These are phyloP conservation scores for Pediacus dermestoides DNA, from an alignment of 2,888 invertebrate species.

Conservation along the genomic window DNA sequence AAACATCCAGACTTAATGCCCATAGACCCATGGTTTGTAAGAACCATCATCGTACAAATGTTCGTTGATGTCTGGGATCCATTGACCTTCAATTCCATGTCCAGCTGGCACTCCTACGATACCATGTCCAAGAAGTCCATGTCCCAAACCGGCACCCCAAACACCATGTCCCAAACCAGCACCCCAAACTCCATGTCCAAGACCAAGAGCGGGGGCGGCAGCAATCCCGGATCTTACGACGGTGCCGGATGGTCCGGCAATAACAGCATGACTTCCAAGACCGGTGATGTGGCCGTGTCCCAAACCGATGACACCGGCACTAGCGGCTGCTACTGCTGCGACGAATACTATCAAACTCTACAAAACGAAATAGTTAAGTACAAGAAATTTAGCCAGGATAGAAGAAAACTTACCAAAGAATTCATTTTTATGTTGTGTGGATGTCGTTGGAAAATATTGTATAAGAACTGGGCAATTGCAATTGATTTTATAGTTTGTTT, in stretches of 20 bases:
- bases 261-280: slow-evolving; percentile 11
- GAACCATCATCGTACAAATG: slow-evolving; percentile 39
- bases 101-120: slow-evolving; percentile 3
- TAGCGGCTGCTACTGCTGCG: slow-evolving; percentile 15
- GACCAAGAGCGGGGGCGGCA: slow-evolving; percentile 6
- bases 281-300: slow-evolving; percentile 10
- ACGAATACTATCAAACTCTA: slow-evolving; percentile 15
- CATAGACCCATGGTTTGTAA: slow-evolving; percentile 34
- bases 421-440: slow-evolving; percentile 15
- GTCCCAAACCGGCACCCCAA: slow-evolving; percentile 4
- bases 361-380: slow-evolving; percentile 4
- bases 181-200: not conserved
- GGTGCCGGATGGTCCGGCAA: slow-evolving; percentile 20
- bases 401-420: slow-evolving; percentile 19
- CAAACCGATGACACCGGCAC: slow-evolving; percentile 11
- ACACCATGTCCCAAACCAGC: slow-evolving; percentile 2
- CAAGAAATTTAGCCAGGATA: not conserved
- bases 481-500: slow-evolving; percentile 30
- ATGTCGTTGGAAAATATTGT: not conserved
- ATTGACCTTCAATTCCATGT: slow-evolving; percentile 25
- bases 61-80: slow-evolving; percentile 35
- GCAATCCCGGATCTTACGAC: slow-evolving; percentile 6
- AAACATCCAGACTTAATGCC: slow-evolving; percentile 19
- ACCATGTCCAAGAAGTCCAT: slow-evolving; percentile 5
- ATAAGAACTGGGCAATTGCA: slow-evolving; percentile 17